Percentiles rank a stretch among this genome's conserved stretches.
Conservation (phyloP, 2,797 vertebrate species). For the Oreochromis mossambicus region DNA sequence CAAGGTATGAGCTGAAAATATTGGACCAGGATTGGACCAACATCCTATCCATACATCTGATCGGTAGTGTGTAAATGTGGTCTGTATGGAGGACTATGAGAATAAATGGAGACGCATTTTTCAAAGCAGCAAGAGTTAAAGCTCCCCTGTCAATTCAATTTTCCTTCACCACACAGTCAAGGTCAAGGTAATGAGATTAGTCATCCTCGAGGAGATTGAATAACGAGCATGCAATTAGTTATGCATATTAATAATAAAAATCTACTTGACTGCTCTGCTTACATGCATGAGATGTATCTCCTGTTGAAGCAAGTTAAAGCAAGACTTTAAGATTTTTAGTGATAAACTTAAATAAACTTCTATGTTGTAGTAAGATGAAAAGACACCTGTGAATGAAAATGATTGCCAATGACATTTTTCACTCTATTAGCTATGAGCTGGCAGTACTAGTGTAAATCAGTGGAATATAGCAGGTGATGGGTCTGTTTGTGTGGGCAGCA, state of each 20-base stretch:
- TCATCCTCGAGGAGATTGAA: neutral
- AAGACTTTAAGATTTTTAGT: neutral
- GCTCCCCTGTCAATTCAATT: neutral
- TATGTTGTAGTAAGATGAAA: neutral
- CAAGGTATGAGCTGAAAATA: neutral
- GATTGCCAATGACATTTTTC: neutral
- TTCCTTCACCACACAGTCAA: neutral
- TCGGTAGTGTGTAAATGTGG: neutral
- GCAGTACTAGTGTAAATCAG: neutral
- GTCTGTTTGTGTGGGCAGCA: constrained; percentile 3
- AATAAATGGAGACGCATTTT: neutral
- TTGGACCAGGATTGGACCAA: neutral
- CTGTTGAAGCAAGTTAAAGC: neutral
- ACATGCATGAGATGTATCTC: neutral
- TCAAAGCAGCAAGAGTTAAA: neutral
- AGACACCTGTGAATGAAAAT: neutral
- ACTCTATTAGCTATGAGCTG: neutral
- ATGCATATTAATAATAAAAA: neutral
- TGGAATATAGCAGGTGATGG: neutral
- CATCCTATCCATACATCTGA: neutral
- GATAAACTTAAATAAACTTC: neutral
- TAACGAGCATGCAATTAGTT: neutral
- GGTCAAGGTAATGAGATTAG: constrained; percentile 23
- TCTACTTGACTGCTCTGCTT: neutral
- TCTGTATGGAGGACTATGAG: neutral